These are phyloP conservation scores for Sarcophaga bullata DNA, from an alignment of 1,140 invertebrate genomes.

Conservation along the genomic window DNA sequence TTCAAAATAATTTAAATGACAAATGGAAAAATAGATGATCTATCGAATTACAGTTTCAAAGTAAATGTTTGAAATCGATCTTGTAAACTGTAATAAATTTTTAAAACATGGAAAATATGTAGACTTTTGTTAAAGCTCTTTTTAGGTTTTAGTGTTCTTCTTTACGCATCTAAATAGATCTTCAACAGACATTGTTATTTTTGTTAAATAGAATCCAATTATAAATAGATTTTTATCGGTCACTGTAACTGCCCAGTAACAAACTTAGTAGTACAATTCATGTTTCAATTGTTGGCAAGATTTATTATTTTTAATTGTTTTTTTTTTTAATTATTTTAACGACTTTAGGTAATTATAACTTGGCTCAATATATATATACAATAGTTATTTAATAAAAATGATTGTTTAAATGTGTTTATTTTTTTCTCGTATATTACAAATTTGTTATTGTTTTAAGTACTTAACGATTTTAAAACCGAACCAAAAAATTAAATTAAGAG, in stretches of 20 bases:
- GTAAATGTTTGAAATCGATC: too few species aligned
- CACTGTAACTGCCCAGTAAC: not conserved
- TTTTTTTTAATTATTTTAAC: not conserved
- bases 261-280: not conserved
- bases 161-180: too few species aligned
- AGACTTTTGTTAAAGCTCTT: too few species aligned
- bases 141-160: too few species aligned
- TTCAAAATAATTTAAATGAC: too few species aligned
- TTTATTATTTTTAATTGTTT: not conserved
- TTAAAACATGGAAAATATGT: too few species aligned
- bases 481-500: slow-evolving; percentile 1
- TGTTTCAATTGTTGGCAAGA: slow-evolving; percentile 17
- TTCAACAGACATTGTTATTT: too few species aligned
- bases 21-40: too few species aligned
- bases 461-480: slow-evolving; percentile 23
- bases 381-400: slow-evolving; percentile 4
- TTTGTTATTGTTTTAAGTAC: slow-evolving; percentile 10
- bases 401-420: not conserved
- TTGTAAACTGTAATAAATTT: too few species aligned
- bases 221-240: not conserved
- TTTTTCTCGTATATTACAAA: not conserved
- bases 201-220: too few species aligned
- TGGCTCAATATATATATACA: slow-evolving; percentile 12
- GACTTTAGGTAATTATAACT: not conserved
- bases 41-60: too few species aligned